phyloP scores from a whole-genome alignment of 2,888 invertebrate species.

The Eristalis tenax region DNA sequence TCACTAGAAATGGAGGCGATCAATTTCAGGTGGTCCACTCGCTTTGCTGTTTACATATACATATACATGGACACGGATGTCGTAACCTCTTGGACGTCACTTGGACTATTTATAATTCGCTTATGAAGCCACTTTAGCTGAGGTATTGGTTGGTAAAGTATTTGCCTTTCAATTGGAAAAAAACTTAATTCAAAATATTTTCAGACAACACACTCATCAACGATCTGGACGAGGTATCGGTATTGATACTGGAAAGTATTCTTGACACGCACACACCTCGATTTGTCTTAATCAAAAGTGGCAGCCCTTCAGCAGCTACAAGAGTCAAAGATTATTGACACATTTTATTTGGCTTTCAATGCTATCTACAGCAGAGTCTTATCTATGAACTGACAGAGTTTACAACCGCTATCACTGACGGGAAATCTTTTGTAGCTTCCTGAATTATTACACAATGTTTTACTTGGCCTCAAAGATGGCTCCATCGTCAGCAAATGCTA shows the following conservation, averaged over 20 bases:
- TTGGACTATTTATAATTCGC: conserved; percentile 21
- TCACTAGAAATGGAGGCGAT: conserved; percentile 45
- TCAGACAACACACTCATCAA: too few species aligned
- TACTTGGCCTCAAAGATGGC: not conserved
- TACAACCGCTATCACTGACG: not conserved
- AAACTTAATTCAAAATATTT: too few species aligned
- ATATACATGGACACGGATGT: not conserved
- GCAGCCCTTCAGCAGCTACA: not conserved
- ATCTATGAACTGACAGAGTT: not conserved
- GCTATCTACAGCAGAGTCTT: not conserved
- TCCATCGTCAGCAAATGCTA: not conserved
- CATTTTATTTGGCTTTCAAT: not conserved
- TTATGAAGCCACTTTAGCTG: not conserved
- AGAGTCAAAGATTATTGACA: not conserved
- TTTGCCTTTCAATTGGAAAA: too few species aligned
- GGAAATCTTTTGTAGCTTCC: not conserved
- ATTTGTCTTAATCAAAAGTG: conserved; percentile 18
- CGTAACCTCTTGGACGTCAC: conserved; percentile 6
- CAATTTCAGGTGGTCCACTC: conserved; percentile 53
- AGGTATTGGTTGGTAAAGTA: too few species aligned
- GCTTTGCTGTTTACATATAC: not conserved
- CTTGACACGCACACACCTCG: not conserved
- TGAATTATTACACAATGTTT: not conserved
- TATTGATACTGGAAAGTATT: too few species aligned
- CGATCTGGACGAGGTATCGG: too few species aligned